These are phyloP conservation scores for Eubasilissa splendida DNA, from an alignment of 2,888 invertebrate genomes.

Conservation along the genomic window DNA sequence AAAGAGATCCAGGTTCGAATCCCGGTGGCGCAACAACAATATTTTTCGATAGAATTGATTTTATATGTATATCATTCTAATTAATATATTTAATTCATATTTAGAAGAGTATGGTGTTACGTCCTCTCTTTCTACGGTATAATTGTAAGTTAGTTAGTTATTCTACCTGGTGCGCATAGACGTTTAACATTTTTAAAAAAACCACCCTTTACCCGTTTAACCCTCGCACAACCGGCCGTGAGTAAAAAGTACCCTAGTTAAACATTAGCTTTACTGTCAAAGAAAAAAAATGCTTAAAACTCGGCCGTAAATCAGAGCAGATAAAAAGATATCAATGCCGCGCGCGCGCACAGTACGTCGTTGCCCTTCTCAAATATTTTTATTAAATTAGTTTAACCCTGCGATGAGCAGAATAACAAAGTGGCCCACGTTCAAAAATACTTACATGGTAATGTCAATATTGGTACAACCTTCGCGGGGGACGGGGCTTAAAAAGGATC, in stretches of 20 bases:
- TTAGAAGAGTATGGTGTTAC: no score
- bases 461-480: background rate
- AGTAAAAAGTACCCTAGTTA: no score
- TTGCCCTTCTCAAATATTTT: slow-evolving; percentile 9
- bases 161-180: no score
- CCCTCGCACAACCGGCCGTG: no score
- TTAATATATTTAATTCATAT: no score
- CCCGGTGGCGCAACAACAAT: no score
- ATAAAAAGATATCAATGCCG: background rate
- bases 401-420: background rate
- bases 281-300: background rate
- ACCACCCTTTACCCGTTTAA: background rate
- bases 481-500: background rate
- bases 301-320: slow-evolving; percentile 4
- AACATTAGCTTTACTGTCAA: no score
- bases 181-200: background rate
- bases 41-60: no score
- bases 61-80: no score
- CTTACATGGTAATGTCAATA: background rate
- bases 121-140: no score
- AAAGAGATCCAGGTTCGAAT: no score
- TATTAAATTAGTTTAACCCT: slow-evolving; percentile 2
- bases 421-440: background rate
- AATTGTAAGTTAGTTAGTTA: no score
- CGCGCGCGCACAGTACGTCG: background rate